Percentiles rank a stretch among this genome's conserved stretches.
Evolutionary conservation across 2,113 vertebrate species (phyloP).

Genomic region (Amblyornis subalaris): DNA sequence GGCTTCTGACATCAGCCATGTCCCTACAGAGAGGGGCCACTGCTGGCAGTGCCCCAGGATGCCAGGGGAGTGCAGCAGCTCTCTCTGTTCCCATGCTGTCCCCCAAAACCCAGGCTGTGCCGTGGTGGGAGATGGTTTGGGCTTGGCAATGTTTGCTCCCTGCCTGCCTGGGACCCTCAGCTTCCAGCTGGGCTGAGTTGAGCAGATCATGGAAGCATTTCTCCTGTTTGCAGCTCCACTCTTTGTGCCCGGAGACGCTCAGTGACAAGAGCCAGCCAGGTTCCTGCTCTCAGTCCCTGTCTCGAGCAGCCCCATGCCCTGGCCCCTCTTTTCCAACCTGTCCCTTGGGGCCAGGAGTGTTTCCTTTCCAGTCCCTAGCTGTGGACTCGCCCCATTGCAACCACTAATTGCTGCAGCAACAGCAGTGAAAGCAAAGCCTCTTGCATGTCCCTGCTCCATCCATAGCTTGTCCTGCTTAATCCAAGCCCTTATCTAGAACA

Average conservation of each 20-base stretch:
- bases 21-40: background rate
- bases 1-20: background rate
- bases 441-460: conserved; percentile 36
- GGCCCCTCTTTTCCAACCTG: background rate
- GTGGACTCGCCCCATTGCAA: background rate
- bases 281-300: background rate
- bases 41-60: background rate
- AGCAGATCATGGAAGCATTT: accelerated
- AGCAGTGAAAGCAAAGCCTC: conserved; percentile 20
- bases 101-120: background rate
- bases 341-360: background rate
- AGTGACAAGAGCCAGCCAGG: accelerated
- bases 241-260: background rate
- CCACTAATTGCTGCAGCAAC: background rate
- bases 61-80: accelerated
- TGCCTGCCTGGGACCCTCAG: background rate
- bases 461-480: conserved; percentile 4
- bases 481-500: background rate
- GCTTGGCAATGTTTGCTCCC: background rate
- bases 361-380: background rate
- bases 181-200: background rate
- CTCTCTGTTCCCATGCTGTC: background rate
- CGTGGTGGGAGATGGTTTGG: background rate
- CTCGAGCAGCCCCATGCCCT: background rate
- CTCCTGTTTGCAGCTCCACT: background rate